Percentiles rank a stretch among this genome's conserved stretches.
phyloP scores from a whole-genome alignment of 2,888 invertebrate species.

The Ceramica pisi region DNA sequence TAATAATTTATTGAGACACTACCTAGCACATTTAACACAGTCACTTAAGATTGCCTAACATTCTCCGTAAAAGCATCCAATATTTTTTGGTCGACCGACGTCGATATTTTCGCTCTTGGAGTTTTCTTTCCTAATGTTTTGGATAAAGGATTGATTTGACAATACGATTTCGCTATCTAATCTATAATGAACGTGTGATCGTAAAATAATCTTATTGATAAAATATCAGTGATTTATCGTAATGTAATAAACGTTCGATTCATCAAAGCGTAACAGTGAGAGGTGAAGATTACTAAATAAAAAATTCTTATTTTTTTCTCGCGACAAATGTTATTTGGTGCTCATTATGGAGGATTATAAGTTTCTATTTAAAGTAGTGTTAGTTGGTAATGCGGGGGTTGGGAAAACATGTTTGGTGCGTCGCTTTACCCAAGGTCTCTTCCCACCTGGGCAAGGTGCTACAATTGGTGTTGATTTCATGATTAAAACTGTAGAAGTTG shows the following conservation, averaged over 20 bases:
- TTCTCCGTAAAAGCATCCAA: constrained; percentile 48
- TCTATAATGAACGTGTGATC: constrained; percentile 81
- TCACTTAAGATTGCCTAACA: not conserved
- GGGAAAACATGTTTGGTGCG: constrained; percentile 99
- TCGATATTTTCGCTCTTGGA: constrained; percentile 68
- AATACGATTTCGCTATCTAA: constrained; percentile 74
- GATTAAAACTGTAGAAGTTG: constrained; percentile 99
- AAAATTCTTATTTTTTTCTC: constrained; percentile 64
- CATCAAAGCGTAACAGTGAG: constrained; percentile 84
- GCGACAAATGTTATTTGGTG: constrained; percentile 82
- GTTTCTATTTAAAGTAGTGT: constrained; percentile 99
- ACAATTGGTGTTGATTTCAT: constrained; percentile 99
- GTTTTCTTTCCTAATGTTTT: constrained; percentile 73
- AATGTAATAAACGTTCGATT: constrained; percentile 77
- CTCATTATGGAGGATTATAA: constrained; percentile 98
- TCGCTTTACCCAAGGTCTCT: constrained; percentile 99
- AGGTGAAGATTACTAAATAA: constrained; percentile 69
- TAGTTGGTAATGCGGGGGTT: constrained; percentile 99
- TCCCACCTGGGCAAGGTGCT: constrained; percentile 99
- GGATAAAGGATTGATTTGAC: constrained; percentile 60
- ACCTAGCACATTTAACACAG: too few relatives aligned
- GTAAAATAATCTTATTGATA: constrained; percentile 78
- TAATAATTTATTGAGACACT: too few relatives aligned
- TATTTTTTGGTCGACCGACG: constrained; percentile 62
- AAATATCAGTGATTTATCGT: constrained; percentile 74